Base-by-base conservation (phyloP, 1,140 invertebrate genomes). In the Manduca sexta region DNA sequence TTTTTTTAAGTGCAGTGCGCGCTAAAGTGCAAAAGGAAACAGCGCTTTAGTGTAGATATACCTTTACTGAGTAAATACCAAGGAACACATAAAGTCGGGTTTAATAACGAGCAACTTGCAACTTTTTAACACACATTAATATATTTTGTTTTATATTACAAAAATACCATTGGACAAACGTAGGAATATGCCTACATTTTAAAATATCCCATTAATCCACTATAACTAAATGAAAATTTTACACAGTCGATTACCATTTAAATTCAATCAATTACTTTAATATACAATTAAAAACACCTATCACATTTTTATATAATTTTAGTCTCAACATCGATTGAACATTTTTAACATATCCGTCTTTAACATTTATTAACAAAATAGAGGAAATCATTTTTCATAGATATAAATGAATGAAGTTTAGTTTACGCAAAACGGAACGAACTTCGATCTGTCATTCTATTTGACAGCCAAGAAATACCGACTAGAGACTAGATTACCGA, bases 221-320 rank as follows among this genome's bases (percentile, higher is more conserved):
- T 40, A 18, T 17, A 17, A 26, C 38, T 40, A 40, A 40, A 40
- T 18, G 21, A 26, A 26, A 40, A 40, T n/a, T 40, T 40, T 18
- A 40, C 21, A 26, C 42, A 44, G 30, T 30, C 34, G 29, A 26
- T 26, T 37, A 33, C 35, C 35, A 16, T 40, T 16, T 49, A 48
- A 49, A 45, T 48, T 41, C 39, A 49, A 49, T 49, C 26, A 44
- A 47, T 26, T 37, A 13, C 13, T 40, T 46, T 41, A 56, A 41
- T 54, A 55, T 45, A 63, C 46, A 59, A 63, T 59, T 54, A 47
- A 56, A 61, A 59, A 63, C 60, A 59, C 56, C 60, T 63, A 63
- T 63, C 60, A 63, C 60, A 63, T 53, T 53, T 47, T 52, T 56
- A 53, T 40, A 30, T 60, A 46, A 49, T 56, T 56, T 59, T 53